Evolutionary conservation across 2,888 invertebrate species (phyloP).

Genomic region (Pristionchus arcanus): DNA sequence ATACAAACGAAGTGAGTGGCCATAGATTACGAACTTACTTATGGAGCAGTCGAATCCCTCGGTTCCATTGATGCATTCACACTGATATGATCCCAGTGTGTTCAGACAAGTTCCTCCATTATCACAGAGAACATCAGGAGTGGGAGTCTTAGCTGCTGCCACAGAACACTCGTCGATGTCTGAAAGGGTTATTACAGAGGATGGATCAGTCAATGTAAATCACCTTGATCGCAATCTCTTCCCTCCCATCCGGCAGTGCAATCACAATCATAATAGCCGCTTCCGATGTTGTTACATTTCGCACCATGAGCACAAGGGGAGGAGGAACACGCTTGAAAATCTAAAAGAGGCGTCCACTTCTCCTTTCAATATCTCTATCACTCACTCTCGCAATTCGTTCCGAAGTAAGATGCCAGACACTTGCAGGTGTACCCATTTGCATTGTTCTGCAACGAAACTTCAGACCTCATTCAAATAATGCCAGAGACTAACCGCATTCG

Average conservation of each 20-base stretch:
- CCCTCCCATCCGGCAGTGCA: slow-evolving; percentile 49
- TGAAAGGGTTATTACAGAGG: background rate
- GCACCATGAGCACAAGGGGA: background rate
- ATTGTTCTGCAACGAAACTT: background rate
- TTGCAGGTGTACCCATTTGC: background rate
- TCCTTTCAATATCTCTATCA: background rate
- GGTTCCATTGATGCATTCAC: slow-evolving; percentile 7
- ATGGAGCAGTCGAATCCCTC: slow-evolving; percentile 26
- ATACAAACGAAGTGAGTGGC: background rate
- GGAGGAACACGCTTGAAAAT: background rate
- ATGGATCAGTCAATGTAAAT: too few relatives aligned
- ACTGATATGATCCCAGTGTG: background rate
- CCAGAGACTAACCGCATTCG: background rate
- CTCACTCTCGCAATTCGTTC: slow-evolving; percentile 45
- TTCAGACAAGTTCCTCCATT: slow-evolving; percentile 37
- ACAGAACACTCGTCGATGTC: slow-evolving; percentile 27
- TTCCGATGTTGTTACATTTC: background rate
- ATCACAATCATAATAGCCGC: slow-evolving; percentile 31
- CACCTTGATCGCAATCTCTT: background rate
- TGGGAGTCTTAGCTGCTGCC: background rate
- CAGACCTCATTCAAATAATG: background rate
- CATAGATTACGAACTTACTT: background rate
- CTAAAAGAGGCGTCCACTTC: background rate
- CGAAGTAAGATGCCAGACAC: background rate
- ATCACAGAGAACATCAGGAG: background rate